Evolutionary conservation across 1,140 invertebrate species (phyloP).

Genomic region (Papilio xuthus): DNA sequence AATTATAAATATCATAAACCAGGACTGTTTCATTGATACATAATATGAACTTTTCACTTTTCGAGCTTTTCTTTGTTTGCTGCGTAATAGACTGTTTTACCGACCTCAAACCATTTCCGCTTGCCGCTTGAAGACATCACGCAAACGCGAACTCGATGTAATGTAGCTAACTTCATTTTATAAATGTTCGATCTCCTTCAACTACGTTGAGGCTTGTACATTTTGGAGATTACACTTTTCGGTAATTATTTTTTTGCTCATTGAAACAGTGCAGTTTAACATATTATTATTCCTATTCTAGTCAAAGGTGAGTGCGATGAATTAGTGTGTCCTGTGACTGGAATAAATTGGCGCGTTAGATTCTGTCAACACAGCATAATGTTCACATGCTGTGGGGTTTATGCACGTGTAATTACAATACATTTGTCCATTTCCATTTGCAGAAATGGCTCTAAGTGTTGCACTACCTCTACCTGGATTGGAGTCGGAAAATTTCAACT

Average conservation of each 20-base stretch:
- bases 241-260: constrained; percentile 77
- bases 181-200: constrained; percentile 80
- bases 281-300: constrained; percentile 50
- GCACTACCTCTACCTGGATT: constrained; percentile 76
- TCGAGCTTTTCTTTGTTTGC: constrained; percentile 47
- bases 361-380: constrained; percentile 76
- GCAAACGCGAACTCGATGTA: constrained; percentile 68
- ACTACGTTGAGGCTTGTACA: constrained; percentile 78
- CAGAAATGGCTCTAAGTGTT: constrained; percentile 81
- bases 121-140: constrained; percentile 74
- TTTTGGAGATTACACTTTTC: constrained; percentile 76
- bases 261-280: constrained; percentile 53
- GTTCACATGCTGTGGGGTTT: constrained; percentile 65
- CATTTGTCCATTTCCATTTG: constrained; percentile 64
- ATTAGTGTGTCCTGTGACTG: constrained; percentile 45
- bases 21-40: not conserved
- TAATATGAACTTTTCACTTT: not conserved
- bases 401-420: constrained; percentile 77
- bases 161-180: constrained; percentile 73
- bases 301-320: constrained; percentile 53
- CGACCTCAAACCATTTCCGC: constrained; percentile 69
- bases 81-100: constrained; percentile 74
- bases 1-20: not conserved
- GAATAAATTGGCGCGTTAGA: constrained; percentile 74
- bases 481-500: constrained; percentile 79